Percentiles rank a stretch among this genome's conserved stretches.
Evolutionary conservation across 1,140 invertebrate species (phyloP).

Genomic region (Philotrypesis tridentata): DNA sequence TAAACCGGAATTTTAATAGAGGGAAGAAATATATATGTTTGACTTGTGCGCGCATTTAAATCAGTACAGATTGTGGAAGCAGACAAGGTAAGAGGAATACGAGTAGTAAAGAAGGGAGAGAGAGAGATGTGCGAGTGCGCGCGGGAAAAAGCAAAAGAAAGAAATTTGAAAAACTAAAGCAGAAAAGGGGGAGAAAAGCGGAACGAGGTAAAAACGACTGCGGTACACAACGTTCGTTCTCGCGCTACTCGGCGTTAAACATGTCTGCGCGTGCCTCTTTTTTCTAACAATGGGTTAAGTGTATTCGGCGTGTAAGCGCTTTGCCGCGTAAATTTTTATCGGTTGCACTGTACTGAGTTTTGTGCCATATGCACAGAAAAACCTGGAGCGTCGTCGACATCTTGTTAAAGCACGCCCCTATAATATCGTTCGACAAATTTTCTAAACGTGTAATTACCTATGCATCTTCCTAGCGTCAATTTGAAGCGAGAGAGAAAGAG

Average conservation of each 20-base stretch:
- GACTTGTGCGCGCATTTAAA: slow-evolving; percentile 34
- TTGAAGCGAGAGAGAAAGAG: too few species aligned
- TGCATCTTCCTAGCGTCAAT: too few species aligned
- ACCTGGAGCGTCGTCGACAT: not conserved
- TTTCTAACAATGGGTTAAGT: slow-evolving; percentile 32
- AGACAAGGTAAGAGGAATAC: not conserved
- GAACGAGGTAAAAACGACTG: not conserved
- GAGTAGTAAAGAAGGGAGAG: not conserved
- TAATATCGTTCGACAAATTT: too few species aligned
- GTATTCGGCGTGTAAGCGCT: not conserved
- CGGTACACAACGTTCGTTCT: not conserved
- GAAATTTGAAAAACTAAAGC: not conserved
- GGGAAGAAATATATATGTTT: slow-evolving; percentile 27
- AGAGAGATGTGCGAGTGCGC: not conserved
- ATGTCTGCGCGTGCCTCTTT: slow-evolving; percentile 1
- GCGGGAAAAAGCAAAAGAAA: slow-evolving; percentile 9
- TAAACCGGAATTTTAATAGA: slow-evolving; percentile 32
- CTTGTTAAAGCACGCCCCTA: too few species aligned
- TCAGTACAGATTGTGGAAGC: slow-evolving; percentile 37
- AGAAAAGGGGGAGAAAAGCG: not conserved
- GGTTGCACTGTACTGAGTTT: not conserved
- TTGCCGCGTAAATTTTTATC: not conserved
- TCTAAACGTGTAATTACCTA: too few species aligned
- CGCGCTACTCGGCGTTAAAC: slow-evolving; percentile 6
- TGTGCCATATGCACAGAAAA: not conserved